Evolutionary conservation across 92 coral and sea anemone genomes (phyloP).

Genomic region (Parazoanthus atlanticus): DNA sequence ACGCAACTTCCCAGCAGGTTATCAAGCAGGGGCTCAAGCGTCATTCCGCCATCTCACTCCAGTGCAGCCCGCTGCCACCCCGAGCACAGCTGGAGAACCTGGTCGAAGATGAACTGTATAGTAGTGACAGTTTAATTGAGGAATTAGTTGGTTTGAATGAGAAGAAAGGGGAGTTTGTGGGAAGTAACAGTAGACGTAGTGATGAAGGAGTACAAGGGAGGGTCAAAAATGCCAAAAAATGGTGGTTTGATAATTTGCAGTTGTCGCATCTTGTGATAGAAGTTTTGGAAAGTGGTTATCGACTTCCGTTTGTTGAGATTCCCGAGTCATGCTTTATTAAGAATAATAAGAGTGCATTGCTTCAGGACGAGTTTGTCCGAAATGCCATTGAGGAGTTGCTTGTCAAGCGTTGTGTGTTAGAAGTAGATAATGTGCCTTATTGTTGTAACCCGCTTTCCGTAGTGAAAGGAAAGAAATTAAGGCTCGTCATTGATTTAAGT

Average conservation of each 20-base stretch:
- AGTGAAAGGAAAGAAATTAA: constrained; percentile 56
- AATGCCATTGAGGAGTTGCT: constrained; percentile 16
- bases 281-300: constrained; percentile 44
- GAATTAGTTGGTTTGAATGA: background rate
- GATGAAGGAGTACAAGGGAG: constrained; percentile 53
- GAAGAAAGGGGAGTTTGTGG: background rate
- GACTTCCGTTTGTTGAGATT: constrained; percentile 37
- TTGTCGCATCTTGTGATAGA: constrained; percentile 47
- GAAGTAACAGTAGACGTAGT: background rate
- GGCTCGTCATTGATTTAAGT: constrained; percentile 59
- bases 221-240: constrained; percentile 23
- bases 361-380: background rate
- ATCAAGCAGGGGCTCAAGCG: background rate
- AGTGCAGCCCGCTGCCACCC: constrained; percentile 9
- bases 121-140: background rate
- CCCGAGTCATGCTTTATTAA: constrained; percentile 48
- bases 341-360: constrained; percentile 53
- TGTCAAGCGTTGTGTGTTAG: constrained; percentile 44
- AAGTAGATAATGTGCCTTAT: constrained; percentile 47
- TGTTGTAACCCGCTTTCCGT: constrained; percentile 67
- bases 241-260: constrained; percentile 62
- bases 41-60: background rate
- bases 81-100: constrained; percentile 6
- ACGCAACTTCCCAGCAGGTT: background rate
- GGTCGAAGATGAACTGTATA: background rate